phyloP scores from a whole-genome alignment of 2,888 invertebrate genomes.

The Drosophila siamana region DNA sequence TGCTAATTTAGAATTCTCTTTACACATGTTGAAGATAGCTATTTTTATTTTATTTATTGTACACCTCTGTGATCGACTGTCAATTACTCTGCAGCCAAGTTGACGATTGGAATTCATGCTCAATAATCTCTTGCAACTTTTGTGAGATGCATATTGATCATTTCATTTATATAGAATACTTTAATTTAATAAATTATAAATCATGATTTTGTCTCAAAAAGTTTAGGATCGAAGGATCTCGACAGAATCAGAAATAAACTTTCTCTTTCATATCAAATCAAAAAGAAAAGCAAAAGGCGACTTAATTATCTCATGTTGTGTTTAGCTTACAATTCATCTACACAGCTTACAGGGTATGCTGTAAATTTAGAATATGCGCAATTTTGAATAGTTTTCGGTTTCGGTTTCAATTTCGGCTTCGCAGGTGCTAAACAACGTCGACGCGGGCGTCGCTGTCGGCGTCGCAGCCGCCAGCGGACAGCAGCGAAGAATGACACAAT shows the following conservation, averaged over 20 bases:
- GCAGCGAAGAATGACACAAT: constrained; percentile 63
- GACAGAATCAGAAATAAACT: too few relatives aligned
- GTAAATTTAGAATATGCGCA: constrained; percentile 23
- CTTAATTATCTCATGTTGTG: background rate
- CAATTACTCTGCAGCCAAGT: constrained; percentile 9
- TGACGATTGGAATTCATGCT: background rate
- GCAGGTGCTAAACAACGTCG: constrained; percentile 45
- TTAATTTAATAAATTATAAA: background rate
- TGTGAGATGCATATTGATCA: too few relatives aligned
- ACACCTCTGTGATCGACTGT: background rate
- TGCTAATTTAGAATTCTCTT: background rate
- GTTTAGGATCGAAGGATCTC: too few relatives aligned
- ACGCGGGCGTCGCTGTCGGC: constrained; percentile 4
- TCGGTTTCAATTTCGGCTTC: constrained; percentile 37
- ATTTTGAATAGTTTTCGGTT: constrained; percentile 30
- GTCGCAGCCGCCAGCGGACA: constrained; percentile 9
- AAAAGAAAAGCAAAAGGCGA: too few relatives aligned
- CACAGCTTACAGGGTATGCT: constrained; percentile 25
- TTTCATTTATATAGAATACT: background rate
- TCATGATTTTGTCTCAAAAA: too few relatives aligned
- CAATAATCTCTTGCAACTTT: too few relatives aligned
- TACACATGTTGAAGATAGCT: background rate
- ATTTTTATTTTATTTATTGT: background rate
- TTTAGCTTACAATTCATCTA: background rate
- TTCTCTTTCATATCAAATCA: too few relatives aligned